A percentile compares a stretch with the other conserved stretches of the same genome.
These are phyloP conservation scores for Macrosiphum euphorbiae DNA, from an alignment of 2,888 invertebrate species.

Conservation along the genomic window DNA sequence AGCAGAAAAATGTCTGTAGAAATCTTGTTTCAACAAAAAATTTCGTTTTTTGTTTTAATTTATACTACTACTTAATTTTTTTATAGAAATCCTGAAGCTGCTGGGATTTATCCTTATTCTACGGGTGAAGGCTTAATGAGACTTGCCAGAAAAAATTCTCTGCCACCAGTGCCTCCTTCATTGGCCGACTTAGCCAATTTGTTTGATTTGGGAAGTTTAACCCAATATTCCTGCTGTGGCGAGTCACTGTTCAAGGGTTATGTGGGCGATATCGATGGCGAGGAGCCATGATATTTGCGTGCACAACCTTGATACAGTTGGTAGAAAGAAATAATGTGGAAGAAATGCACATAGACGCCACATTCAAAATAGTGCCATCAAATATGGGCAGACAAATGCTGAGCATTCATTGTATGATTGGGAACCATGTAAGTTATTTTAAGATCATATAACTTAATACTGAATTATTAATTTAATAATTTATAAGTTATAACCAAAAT, in stretches of 20 bases:
- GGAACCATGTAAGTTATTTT: neutral
- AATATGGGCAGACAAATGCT: no score
- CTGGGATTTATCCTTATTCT: no score
- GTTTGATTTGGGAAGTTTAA: neutral
- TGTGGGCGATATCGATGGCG: neutral
- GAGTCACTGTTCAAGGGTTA: slow-evolving; percentile 1
- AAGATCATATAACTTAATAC: neutral
- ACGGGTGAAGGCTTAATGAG: neutral
- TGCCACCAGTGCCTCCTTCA: neutral
- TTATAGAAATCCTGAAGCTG: neutral
- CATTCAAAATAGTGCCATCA: no score
- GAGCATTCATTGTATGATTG: no score
- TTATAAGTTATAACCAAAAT: neutral
- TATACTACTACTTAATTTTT: no score
- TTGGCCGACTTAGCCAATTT: neutral
- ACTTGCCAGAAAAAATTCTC: neutral
- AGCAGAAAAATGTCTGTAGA: no score
- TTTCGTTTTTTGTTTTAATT: no score
- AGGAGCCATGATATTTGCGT: no score
- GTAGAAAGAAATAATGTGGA: no score
- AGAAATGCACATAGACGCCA: no score
- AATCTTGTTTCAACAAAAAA: no score
- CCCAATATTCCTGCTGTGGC: neutral
- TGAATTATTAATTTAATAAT: neutral
- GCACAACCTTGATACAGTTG: no score